These are phyloP conservation scores for Drosophila bocki DNA, from an alignment of 1,140 invertebrate species.

Conservation along the genomic window DNA sequence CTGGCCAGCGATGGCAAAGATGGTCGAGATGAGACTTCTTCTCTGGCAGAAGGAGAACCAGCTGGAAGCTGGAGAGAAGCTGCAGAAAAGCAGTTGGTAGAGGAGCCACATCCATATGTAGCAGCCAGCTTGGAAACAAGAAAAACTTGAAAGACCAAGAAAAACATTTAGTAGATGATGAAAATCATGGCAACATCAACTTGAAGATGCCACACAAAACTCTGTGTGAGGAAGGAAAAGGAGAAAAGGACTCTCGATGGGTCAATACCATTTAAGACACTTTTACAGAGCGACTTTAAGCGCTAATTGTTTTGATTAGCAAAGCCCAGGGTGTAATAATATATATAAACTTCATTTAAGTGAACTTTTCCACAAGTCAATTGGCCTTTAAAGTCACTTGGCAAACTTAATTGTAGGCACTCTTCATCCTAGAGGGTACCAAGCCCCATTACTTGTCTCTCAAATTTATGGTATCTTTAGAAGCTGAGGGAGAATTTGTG, in stretches of 20 bases:
- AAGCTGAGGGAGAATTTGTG: conserved; percentile 38
- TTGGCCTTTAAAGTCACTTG: conserved; percentile 7
- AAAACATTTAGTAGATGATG: conserved; percentile 83
- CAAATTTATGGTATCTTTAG: conserved; percentile 33
- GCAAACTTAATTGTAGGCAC: neutral
- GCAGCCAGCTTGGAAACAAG: conserved; percentile 46
- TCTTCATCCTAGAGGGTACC: neutral
- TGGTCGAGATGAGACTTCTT: conserved; percentile 11
- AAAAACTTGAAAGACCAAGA: conserved; percentile 73
- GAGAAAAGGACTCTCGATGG: conserved; percentile 18
- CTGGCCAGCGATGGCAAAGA: conserved; percentile 51
- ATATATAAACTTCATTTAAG: neutral
- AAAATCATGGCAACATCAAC: conserved; percentile 81
- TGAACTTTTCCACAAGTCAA: conserved; percentile 2
- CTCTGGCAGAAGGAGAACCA: conserved; percentile 19
- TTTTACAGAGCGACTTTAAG: neutral
- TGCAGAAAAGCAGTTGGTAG: conserved; percentile 30
- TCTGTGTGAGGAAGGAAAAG: conserved; percentile 6
- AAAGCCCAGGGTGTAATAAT: neutral
- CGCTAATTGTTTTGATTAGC: conserved; percentile 28
- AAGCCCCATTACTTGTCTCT: conserved; percentile 32
- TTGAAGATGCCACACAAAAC: conserved; percentile 44
- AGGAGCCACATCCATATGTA: conserved; percentile 28
- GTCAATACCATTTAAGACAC: conserved; percentile 33
- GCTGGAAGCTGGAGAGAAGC: conserved; percentile 49